phyloP scores from a whole-genome alignment of 1,140 invertebrate species.

The Drosophila lacteicornis region DNA sequence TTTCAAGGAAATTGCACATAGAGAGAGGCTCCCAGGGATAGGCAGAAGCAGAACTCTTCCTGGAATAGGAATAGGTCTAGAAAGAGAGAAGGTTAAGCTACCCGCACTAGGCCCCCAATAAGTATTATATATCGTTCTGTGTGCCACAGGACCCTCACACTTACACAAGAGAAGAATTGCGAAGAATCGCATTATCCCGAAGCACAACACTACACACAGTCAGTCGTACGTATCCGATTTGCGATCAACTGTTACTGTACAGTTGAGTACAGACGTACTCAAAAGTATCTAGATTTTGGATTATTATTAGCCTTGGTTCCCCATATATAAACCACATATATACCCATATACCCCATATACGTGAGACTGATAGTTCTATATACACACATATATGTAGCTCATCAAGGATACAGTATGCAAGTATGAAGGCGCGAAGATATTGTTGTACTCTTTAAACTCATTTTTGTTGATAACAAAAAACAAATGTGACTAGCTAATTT shows the following conservation, averaged over 20 bases:
- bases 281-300: slow-evolving; percentile 42
- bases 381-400: slow-evolving; percentile 64
- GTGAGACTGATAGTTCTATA: slow-evolving; percentile 84
- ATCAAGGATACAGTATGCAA: slow-evolving; percentile 54
- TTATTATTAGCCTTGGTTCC: slow-evolving; percentile 51
- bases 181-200: background rate
- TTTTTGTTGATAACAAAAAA: slow-evolving; percentile 3
- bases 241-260: slow-evolving; percentile 19
- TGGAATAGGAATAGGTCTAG: too few relatives aligned
- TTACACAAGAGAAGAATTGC: slow-evolving; percentile 3
- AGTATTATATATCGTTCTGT: slow-evolving; percentile 8
- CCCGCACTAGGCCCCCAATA: slow-evolving; percentile 5
- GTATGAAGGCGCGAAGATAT: slow-evolving; percentile 36
- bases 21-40: background rate
- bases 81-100: background rate
- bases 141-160: slow-evolving; percentile 25
- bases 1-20: slow-evolving; percentile 44
- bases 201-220: slow-evolving; percentile 8
- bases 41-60: too few relatives aligned
- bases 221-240: background rate
- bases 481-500: slow-evolving; percentile 69
- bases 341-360: slow-evolving; percentile 48
- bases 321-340: slow-evolving; percentile 8
- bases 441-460: slow-evolving; percentile 39
- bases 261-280: slow-evolving; percentile 36